Percentiles rank a stretch among this genome's conserved stretches.
Evolutionary conservation across 2,797 vertebrate species (phyloP).

Genomic region (Poecilia picta): DNA sequence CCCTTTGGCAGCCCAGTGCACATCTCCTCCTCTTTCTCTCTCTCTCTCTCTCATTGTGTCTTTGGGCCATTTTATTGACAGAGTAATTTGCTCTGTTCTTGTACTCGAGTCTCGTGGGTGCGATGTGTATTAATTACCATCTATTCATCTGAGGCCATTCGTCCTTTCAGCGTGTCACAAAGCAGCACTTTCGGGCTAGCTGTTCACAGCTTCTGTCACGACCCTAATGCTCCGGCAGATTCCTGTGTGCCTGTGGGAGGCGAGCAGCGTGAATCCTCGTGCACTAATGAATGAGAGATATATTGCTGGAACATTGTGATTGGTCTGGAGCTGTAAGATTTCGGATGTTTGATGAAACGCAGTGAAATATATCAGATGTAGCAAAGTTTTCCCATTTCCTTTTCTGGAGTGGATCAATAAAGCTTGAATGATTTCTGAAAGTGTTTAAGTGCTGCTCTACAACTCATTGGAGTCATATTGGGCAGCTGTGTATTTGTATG

Average conservation of each 20-base stretch:
- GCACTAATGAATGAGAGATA: conserved; percentile 33
- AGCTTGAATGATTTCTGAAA: not conserved
- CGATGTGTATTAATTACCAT: conserved; percentile 79
- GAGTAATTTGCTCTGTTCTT: conserved; percentile 76
- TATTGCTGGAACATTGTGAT: conserved; percentile 7
- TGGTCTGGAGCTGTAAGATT: not conserved
- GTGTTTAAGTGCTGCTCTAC: not conserved
- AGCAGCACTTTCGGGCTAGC: conserved; percentile 58
- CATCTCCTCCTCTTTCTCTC: conserved; percentile 1
- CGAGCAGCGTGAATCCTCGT: conserved; percentile 39
- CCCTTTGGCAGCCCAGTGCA: conserved; percentile 7
- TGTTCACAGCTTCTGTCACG: conserved; percentile 62
- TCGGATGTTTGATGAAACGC: not conserved
- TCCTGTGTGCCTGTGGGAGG: conserved; percentile 30
- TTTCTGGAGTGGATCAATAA: not conserved
- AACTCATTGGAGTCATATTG: not conserved
- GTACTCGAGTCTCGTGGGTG: conserved; percentile 62
- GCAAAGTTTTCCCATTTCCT: not conserved
- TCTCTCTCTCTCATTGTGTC: conserved; percentile 55
- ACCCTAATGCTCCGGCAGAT: conserved; percentile 33
- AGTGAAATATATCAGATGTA: not conserved
- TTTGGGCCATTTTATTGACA: conserved; percentile 68
- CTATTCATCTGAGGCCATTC: conserved; percentile 71
- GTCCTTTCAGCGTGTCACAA: conserved; percentile 52
- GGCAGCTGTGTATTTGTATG: not conserved